A percentile compares a stretch with the other conserved stretches of the same genome.
Evolutionary conservation across 1,140 invertebrate species (phyloP).

Genomic region (Ptiloglossa arizonensis): DNA sequence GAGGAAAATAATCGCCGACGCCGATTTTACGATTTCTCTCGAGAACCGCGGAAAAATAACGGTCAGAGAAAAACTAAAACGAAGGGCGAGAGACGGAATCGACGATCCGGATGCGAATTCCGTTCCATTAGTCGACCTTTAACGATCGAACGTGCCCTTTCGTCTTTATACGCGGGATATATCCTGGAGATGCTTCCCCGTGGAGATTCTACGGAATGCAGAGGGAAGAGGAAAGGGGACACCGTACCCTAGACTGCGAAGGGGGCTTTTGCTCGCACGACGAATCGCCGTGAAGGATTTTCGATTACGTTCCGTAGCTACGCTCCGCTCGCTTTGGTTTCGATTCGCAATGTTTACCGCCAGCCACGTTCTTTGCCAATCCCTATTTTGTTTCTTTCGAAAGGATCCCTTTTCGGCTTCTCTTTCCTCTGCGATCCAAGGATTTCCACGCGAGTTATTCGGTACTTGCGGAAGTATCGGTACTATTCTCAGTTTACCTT

Average conservation of each 20-base stretch:
- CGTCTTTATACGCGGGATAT: slow-evolving; percentile 56
- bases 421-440: background rate
- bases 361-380: background rate
- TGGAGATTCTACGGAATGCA: slow-evolving; percentile 44
- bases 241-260: background rate
- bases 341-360: slow-evolving; percentile 32
- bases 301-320: slow-evolving; percentile 63
- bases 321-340: slow-evolving; percentile 27
- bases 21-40: slow-evolving; percentile 57
- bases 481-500: no score
- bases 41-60: background rate
- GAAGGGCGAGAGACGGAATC: slow-evolving; percentile 26
- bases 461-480: no score
- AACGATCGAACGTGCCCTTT: slow-evolving; percentile 65
- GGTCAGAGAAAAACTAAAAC: background rate
- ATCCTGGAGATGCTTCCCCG: slow-evolving; percentile 38
- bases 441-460: no score
- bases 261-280: slow-evolving; percentile 12
- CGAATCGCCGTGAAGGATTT: slow-evolving; percentile 65
- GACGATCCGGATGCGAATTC: slow-evolving; percentile 56
- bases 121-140: slow-evolving; percentile 67
- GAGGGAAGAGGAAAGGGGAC: background rate
- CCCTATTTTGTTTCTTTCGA: background rate
- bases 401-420: background rate
- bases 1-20: slow-evolving; percentile 37